Conservation (phyloP, 2,113 vertebrate species). For the Cinclus mexicanus region DNA sequence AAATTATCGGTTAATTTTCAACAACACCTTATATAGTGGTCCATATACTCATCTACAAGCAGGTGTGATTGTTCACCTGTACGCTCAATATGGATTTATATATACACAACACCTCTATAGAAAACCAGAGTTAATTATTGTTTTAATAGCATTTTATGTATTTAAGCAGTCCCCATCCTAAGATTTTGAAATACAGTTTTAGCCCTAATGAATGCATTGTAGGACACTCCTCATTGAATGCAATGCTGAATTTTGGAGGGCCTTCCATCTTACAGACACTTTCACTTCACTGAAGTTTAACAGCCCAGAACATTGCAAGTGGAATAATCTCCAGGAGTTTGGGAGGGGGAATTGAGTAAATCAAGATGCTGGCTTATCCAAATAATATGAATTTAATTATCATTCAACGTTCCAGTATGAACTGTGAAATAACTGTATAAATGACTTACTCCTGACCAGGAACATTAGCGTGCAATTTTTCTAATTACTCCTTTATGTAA, state of each 20-base stretch:
- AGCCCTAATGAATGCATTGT: not conserved
- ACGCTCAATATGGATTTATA: not conserved
- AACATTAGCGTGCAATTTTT: not conserved
- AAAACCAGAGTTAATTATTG: not conserved
- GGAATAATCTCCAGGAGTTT: not conserved
- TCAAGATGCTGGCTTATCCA: not conserved
- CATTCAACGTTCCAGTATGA: not conserved
- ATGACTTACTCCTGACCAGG: not conserved
- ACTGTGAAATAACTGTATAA: not conserved
- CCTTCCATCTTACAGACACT: not conserved
- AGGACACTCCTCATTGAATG: not conserved
- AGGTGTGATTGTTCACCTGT: not conserved
- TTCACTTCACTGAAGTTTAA: not conserved
- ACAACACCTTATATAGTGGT: not conserved
- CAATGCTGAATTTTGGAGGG: not conserved
- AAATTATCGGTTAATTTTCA: not conserved
- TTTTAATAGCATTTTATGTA: not conserved
- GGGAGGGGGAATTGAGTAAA: not conserved
- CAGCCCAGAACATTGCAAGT: not conserved
- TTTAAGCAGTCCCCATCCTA: not conserved
- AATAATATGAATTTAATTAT: not conserved
- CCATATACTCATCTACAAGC: accelerated
- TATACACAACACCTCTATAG: not conserved
- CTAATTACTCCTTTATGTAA: not conserved
- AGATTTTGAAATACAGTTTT: not conserved